phyloP scores from a whole-genome alignment of 2,797 vertebrate genomes.

The Corythornis leucogaster region DNA sequence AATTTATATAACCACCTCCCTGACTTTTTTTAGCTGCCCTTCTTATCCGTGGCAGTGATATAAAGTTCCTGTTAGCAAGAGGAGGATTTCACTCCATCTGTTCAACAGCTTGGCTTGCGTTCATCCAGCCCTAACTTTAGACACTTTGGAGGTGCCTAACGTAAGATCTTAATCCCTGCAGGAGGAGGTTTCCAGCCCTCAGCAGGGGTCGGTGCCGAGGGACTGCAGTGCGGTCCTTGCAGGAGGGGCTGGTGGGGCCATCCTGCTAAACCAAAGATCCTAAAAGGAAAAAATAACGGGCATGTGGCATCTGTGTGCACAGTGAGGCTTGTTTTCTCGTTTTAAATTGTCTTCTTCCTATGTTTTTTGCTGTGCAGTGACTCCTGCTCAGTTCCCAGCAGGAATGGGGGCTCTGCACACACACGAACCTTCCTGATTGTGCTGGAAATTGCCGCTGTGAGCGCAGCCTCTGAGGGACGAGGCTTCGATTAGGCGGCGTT shows the following conservation, averaged over 20 bases:
- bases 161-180: conserved; percentile 41
- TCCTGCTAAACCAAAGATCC: no score
- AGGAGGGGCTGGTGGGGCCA: not conserved
- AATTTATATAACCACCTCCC: conserved; percentile 57
- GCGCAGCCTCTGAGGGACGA: not conserved
- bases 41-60: conserved; percentile 64
- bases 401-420: not conserved
- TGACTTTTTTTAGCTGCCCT: conserved; percentile 70
- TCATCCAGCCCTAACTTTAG: conserved; percentile 73
- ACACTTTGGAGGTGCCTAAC: conserved; percentile 31
- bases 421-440: not conserved
- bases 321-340: not conserved
- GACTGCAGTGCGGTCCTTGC: not conserved
- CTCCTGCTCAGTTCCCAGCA: not conserved
- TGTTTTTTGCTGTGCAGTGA: not conserved
- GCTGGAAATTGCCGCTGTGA: not conserved
- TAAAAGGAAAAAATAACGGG: not conserved
- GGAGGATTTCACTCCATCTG: conserved; percentile 72
- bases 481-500: not conserved
- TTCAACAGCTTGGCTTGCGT: conserved; percentile 62
- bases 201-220: rapidly evolving
- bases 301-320: not conserved
- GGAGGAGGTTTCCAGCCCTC: not conserved
- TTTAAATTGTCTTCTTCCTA: not conserved
- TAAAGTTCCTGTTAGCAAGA: conserved; percentile 69